Evolutionary conservation across 2,113 vertebrate species (phyloP).

Genomic region (Proterorhinus semilunaris): DNA sequence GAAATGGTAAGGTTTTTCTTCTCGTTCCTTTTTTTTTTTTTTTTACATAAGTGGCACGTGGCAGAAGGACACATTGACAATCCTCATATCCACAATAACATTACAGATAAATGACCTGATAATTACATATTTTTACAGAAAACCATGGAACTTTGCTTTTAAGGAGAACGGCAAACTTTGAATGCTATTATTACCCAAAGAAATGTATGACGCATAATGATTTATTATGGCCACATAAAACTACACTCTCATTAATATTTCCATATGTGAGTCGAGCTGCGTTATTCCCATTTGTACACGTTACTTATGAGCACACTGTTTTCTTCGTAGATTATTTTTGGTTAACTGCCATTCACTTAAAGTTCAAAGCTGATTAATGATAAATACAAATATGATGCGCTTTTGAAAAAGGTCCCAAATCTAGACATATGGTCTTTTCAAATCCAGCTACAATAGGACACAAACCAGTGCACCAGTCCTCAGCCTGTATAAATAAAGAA

Average conservation of each 20-base stretch:
- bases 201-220: background rate
- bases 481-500: too few relatives aligned
- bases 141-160: background rate
- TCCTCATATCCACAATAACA: conserved; percentile 7
- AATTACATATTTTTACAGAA: background rate
- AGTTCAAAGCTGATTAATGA: background rate
- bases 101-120: conserved; percentile 22
- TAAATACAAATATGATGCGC: too few relatives aligned
- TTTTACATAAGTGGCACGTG: conserved; percentile 4
- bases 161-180: background rate
- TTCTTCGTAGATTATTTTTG: background rate
- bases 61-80: conserved; percentile 6
- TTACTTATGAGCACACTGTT: background rate
- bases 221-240: background rate
- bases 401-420: background rate
- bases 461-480: too few relatives aligned
- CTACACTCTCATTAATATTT: background rate
- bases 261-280: background rate
- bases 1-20: conserved; percentile 20
- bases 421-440: background rate
- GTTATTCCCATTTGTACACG: background rate
- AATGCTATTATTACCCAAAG: background rate
- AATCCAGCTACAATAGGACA: too few relatives aligned
- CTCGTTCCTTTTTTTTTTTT: conserved; percentile 19
- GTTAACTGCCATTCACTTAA: background rate